These are phyloP conservation scores for Cantharis nigra DNA, from an alignment of 2,888 invertebrate genomes.

Conservation along the genomic window DNA sequence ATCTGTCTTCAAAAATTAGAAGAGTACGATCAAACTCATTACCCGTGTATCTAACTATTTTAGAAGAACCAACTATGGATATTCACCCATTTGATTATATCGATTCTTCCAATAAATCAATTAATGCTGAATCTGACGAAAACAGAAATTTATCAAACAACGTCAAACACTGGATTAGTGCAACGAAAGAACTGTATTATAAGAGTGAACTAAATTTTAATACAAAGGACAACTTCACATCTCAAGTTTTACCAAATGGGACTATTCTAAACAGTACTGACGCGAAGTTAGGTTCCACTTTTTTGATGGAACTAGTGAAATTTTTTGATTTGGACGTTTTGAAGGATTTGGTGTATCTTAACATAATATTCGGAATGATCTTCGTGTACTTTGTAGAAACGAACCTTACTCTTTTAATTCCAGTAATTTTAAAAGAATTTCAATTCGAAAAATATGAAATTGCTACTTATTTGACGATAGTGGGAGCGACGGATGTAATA, in stretches of 20 bases:
- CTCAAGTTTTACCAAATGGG: background rate
- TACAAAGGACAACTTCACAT: background rate
- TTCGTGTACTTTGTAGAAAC: slow-evolving; percentile 73
- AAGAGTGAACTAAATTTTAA: background rate
- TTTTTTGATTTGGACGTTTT: slow-evolving; percentile 75
- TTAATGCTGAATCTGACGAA: no score
- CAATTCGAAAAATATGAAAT: slow-evolving; percentile 64
- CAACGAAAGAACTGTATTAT: background rate
- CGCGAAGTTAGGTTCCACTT: background rate
- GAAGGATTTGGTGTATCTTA: slow-evolving; percentile 70
- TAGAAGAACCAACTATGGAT: background rate
- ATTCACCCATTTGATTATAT: no score
- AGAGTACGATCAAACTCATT: background rate
- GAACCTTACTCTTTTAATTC: slow-evolving; percentile 74
- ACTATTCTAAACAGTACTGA: background rate
- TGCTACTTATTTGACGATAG: slow-evolving; percentile 70
- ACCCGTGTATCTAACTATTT: background rate
- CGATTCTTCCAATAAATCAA: no score
- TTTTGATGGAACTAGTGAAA: slow-evolving; percentile 59
- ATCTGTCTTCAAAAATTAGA: background rate
- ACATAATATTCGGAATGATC: slow-evolving; percentile 72
- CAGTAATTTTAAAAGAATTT: slow-evolving; percentile 73
- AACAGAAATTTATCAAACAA: no score
- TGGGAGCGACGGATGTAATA: slow-evolving; percentile 68
- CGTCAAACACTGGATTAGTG: background rate